Conservation (phyloP, 1,140 invertebrate species). For the Idris sp. region DNA sequence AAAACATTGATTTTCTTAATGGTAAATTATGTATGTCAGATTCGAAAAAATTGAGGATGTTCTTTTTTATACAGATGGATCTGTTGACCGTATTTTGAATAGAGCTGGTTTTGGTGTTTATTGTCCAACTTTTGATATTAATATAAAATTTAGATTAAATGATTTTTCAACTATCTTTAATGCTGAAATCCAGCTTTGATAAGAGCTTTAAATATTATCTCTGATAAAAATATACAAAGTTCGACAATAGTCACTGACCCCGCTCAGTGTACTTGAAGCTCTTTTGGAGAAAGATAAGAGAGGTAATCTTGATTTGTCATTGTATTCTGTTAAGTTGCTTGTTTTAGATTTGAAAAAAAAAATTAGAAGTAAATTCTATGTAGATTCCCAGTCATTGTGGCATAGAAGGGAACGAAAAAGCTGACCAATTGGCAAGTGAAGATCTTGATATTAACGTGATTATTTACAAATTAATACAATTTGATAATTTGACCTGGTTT, state of each 20-base stretch:
- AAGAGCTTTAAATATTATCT: background rate
- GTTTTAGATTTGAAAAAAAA: background rate
- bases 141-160: background rate
- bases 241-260: background rate
- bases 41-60: background rate
- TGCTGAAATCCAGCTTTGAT: background rate
- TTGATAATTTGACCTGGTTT: background rate
- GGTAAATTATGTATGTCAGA: too few species aligned
- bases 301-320: too few species aligned
- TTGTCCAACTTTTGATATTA: background rate
- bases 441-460: background rate
- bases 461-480: background rate
- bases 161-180: constrained; percentile 2
- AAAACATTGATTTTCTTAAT: too few species aligned
- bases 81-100: background rate
- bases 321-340: too few species aligned
- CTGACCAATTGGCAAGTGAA: background rate
- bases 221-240: background rate
- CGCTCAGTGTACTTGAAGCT: background rate
- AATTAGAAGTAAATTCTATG: background rate
- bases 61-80: constrained; percentile 1
- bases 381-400: constrained; percentile 2
- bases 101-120: constrained; percentile 11
- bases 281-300: too few species aligned
- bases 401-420: background rate